A percentile compares a stretch with the other conserved stretches of the same genome.
phyloP scores from a whole-genome alignment of 2,797 vertebrate species.

The Darevskia mixta region DNA sequence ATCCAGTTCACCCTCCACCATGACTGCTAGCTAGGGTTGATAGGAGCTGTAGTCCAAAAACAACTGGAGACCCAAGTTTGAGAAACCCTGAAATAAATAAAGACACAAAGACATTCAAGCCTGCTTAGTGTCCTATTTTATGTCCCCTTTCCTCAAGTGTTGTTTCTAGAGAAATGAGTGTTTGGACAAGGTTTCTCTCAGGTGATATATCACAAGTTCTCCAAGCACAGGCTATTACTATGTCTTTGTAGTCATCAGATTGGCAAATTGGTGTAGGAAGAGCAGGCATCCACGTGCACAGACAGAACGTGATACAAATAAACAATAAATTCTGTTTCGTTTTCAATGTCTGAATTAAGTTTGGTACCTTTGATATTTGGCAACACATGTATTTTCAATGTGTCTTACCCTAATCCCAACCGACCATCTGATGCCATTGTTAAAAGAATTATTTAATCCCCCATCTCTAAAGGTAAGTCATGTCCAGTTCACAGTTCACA shows the following conservation, averaged over 20 bases:
- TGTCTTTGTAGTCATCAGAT: neutral
- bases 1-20: neutral
- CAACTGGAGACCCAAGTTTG: too few species aligned
- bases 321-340: neutral
- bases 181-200: neutral
- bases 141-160: neutral
- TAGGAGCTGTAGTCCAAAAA: too few species aligned
- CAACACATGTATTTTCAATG: constrained; percentile 22
- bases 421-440: constrained; percentile 75
- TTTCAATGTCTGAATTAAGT: neutral
- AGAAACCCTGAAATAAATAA: neutral
- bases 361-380: constrained; percentile 35
- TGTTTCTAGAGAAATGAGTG: neutral
- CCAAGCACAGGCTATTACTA: neutral
- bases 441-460: constrained; percentile 85
- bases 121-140: neutral
- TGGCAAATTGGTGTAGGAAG: neutral
- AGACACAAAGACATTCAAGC: neutral
- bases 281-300: neutral
- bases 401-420: constrained; percentile 70
- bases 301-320: neutral
- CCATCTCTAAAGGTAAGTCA: constrained; percentile 76
- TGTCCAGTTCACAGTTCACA: constrained; percentile 68
- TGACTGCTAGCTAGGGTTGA: too few species aligned
- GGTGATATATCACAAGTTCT: too few species aligned